phyloP scores from a whole-genome alignment of 2,888 invertebrate genomes.

The Platypus cylindrus region DNA sequence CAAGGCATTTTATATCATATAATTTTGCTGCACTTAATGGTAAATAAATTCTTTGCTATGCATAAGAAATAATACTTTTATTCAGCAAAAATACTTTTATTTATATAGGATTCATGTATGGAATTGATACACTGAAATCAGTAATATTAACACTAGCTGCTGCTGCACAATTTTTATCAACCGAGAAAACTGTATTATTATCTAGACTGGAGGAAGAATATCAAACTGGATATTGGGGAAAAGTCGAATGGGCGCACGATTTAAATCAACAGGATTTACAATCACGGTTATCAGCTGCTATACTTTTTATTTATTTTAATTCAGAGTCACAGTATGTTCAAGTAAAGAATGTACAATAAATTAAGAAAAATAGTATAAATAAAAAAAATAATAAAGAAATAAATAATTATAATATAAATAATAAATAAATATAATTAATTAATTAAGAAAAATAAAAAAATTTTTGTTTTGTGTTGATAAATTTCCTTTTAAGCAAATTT shows the following conservation, averaged over 20 bases:
- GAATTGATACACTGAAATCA: slow-evolving; percentile 83
- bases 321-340: slow-evolving; percentile 28
- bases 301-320: slow-evolving; percentile 71
- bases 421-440: no score
- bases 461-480: no score
- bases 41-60: slow-evolving; percentile 30
- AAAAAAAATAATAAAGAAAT: no score
- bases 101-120: slow-evolving; percentile 64
- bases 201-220: slow-evolving; percentile 85
- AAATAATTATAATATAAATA: no score
- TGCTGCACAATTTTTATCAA: slow-evolving; percentile 60
- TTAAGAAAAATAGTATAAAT: no score
- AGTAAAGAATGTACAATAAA: slow-evolving; percentile 19
- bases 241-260: slow-evolving; percentile 95
- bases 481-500: no score
- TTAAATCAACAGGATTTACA: slow-evolving; percentile 73
- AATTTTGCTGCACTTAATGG: slow-evolving; percentile 73
- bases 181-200: slow-evolving; percentile 71
- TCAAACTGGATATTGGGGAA: slow-evolving; percentile 76
- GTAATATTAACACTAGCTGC: slow-evolving; percentile 76
- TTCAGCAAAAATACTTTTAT: not conserved
- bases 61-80: not conserved
- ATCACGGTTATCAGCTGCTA: slow-evolving; percentile 74
- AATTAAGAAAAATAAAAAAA: no score
- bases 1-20: slow-evolving; percentile 68